phyloP scores from a whole-genome alignment of 2,113 vertebrate genomes.

The Mandrillus leucophaeus region DNA sequence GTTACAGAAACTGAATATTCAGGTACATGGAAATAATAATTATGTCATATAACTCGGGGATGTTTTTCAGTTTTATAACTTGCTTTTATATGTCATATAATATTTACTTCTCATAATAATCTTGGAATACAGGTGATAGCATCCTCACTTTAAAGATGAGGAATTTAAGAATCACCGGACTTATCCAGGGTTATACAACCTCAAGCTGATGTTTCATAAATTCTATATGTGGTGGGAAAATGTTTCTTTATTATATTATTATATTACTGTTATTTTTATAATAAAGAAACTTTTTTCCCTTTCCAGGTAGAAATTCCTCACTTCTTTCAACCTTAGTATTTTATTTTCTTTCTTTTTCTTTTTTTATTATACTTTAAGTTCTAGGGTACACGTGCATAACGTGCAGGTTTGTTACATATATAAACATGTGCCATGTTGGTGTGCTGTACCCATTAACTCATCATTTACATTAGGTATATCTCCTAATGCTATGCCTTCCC shows the following conservation, averaged over 20 bases:
- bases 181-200: background rate
- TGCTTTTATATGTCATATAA: background rate
- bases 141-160: background rate
- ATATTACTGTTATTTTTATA: background rate
- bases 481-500: too few relatives aligned
- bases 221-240: background rate
- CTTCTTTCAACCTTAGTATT: background rate
- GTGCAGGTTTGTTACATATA: too few relatives aligned
- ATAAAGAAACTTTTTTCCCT: background rate
- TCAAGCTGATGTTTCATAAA: background rate
- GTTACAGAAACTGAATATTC: background rate
- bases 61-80: constrained; percentile 29
- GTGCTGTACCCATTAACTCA: too few relatives aligned
- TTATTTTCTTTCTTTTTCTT: background rate
- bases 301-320: background rate
- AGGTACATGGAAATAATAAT: constrained; percentile 20
- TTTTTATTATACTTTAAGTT: too few relatives aligned
- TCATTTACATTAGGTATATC: too few relatives aligned
- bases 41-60: background rate
- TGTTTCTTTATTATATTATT: background rate
- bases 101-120: constrained; percentile 22
- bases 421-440: too few relatives aligned
- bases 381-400: too few relatives aligned
- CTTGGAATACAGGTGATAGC: background rate
- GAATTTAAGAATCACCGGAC: background rate